These are phyloP conservation scores for Phymastichus coffea DNA, from an alignment of 1,140 invertebrate genomes.

Conservation along the genomic window DNA sequence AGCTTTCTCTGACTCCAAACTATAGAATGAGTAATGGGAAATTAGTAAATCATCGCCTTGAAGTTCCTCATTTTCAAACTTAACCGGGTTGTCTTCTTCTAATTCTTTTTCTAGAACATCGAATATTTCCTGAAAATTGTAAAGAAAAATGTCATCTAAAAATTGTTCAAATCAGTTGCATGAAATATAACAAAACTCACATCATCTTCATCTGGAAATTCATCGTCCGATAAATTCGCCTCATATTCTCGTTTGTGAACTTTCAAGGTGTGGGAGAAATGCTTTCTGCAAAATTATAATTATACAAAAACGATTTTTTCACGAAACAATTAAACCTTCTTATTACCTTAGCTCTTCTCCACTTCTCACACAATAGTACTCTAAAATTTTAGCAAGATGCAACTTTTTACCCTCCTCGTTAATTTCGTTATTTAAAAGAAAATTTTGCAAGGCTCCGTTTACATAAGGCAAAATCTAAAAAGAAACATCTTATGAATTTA, in stretches of 20 bases:
- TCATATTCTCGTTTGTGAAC: slow-evolving; percentile 36
- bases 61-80: slow-evolving; percentile 39
- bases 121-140: slow-evolving; percentile 40
- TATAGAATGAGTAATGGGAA: not conserved
- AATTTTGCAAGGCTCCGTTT: slow-evolving; percentile 64
- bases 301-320: not conserved
- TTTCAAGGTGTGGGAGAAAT: slow-evolving; percentile 42
- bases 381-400: slow-evolving; percentile 47
- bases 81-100: slow-evolving; percentile 46
- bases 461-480: slow-evolving; percentile 61
- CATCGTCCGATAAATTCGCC: slow-evolving; percentile 33
- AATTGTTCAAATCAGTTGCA: too few relatives aligned
- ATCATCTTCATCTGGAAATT: slow-evolving; percentile 42
- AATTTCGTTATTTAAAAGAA: slow-evolving; percentile 58
- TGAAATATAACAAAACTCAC: too few relatives aligned
- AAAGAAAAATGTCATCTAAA: too few relatives aligned
- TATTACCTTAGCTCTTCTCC: slow-evolving; percentile 40
- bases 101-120: slow-evolving; percentile 46
- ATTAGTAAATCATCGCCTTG: too few relatives aligned
- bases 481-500: too few relatives aligned
- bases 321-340: not conserved
- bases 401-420: slow-evolving; percentile 59
- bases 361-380: slow-evolving; percentile 52
- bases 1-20: not conserved
- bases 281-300: slow-evolving; percentile 30